Conservation (phyloP, 2,888 invertebrate species). For the Omphaloscelis lunosa region DNA sequence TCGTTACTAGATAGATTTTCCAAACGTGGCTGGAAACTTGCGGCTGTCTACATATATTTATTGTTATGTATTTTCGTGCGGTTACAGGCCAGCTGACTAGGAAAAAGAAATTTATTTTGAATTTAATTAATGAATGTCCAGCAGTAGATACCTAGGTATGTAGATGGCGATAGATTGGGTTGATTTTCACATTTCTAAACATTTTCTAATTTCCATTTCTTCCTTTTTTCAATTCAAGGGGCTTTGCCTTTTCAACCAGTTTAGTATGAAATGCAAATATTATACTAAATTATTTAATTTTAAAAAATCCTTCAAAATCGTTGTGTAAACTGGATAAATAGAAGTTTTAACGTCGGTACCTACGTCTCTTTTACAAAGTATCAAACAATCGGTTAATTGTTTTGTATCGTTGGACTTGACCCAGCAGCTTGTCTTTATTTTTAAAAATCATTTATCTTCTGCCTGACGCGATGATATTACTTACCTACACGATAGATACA, state of each 20-base stretch:
- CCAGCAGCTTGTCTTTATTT: constrained; percentile 72
- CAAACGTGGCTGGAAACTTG: constrained; percentile 10
- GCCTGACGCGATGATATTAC: constrained; percentile 35
- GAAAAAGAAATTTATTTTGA: neutral
- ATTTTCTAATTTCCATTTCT: neutral
- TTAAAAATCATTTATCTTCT: constrained; percentile 66
- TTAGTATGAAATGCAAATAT: neutral
- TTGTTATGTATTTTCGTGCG: constrained; percentile 23
- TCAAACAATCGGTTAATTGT: constrained; percentile 47
- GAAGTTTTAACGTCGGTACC: neutral
- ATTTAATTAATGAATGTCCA: neutral
- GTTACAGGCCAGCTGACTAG: constrained; percentile 8
- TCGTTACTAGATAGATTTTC: constrained; percentile 27
- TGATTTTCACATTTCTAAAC: neutral
- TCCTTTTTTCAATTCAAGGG: neutral
- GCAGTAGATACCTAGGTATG: neutral
- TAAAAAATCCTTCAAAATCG: neutral
- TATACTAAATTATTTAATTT: neutral
- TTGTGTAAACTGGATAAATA: neutral
- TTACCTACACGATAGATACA: constrained; percentile 27
- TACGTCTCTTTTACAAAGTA: constrained; percentile 4
- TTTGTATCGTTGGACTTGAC: constrained; percentile 69
- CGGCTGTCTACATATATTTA: constrained; percentile 24
- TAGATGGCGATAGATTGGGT: neutral
- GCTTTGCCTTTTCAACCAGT: neutral